These are phyloP conservation scores for Oxyura jamaicensis DNA, from an alignment of 2,113 vertebrate genomes.

Conservation along the genomic window DNA sequence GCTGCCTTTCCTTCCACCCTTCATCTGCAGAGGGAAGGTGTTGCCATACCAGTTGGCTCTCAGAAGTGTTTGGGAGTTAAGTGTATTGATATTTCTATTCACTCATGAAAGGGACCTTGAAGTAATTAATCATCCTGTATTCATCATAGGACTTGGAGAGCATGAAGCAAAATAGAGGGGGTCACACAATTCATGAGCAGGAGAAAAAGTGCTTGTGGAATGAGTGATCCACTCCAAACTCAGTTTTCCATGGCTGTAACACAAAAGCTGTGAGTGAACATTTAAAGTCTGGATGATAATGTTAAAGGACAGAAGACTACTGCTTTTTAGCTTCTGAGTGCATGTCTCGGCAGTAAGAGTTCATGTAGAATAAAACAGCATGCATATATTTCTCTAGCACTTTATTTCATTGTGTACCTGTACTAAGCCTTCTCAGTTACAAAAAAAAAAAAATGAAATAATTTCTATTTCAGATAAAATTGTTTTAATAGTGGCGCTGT, in stretches of 20 bases:
- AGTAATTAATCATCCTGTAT: neutral
- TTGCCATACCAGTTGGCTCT: neutral
- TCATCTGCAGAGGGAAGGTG: neutral
- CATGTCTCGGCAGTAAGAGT: neutral
- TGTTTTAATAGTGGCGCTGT: neutral
- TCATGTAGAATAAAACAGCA: neutral
- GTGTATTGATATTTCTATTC: neutral
- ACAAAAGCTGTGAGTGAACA: neutral
- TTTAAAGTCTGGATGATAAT: neutral
- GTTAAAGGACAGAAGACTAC: neutral
- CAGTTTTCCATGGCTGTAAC: neutral
- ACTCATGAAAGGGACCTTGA: neutral
- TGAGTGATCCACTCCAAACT: neutral
- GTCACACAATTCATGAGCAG: neutral
- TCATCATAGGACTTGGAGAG: neutral
- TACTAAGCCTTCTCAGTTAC: neutral
- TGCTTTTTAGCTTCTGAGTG: neutral
- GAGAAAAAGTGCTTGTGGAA: neutral
- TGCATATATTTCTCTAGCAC: neutral
- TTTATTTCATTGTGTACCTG: neutral
- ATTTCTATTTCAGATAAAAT: neutral
- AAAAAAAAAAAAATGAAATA: neutral
- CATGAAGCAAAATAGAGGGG: neutral
- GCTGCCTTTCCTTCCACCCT: neutral
- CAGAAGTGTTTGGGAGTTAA: neutral